Percentiles rank a stretch among this genome's conserved stretches.
phyloP scores from a whole-genome alignment of 2,113 vertebrate genomes.

The Zosterops lateralis region DNA sequence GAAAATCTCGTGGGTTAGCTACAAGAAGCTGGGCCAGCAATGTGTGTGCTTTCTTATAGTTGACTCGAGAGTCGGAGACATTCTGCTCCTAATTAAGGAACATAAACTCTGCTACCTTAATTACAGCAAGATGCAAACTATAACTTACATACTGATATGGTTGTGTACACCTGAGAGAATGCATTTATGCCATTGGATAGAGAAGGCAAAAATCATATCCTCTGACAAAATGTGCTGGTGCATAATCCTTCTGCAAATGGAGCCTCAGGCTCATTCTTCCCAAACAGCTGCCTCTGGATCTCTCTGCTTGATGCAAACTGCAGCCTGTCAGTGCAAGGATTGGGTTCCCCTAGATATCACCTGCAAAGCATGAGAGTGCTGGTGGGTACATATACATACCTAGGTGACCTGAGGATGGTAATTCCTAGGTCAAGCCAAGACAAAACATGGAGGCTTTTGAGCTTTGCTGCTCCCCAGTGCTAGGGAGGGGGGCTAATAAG shows the following conservation, averaged over 20 bases:
- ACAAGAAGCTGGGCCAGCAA: not conserved
- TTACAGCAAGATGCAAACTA: not conserved
- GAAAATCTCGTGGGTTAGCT: not conserved
- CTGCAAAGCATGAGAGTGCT: not conserved
- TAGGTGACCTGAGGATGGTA: no score
- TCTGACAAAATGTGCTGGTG: not conserved
- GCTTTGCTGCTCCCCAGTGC: not conserved
- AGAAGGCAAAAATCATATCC: not conserved
- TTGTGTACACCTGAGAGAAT: not conserved
- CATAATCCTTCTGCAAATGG: not conserved
- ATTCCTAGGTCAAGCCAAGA: not conserved
- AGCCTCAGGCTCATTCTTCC: not conserved
- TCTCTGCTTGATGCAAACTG: not conserved
- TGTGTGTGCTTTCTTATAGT: not conserved
- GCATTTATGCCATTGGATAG: not conserved
- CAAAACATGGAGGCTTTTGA: not conserved
- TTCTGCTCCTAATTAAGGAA: constrained; percentile 12
- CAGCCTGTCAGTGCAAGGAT: not conserved
- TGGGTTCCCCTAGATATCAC: not conserved
- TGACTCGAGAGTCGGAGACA: not conserved
- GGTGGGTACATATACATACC: not conserved
- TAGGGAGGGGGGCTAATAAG: not conserved
- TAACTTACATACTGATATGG: not conserved
- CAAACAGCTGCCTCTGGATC: not conserved
- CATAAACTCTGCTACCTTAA: constrained; percentile 13